Evolutionary conservation across 2,113 vertebrate species (phyloP).

Genomic region (Leiothrix lutea): DNA sequence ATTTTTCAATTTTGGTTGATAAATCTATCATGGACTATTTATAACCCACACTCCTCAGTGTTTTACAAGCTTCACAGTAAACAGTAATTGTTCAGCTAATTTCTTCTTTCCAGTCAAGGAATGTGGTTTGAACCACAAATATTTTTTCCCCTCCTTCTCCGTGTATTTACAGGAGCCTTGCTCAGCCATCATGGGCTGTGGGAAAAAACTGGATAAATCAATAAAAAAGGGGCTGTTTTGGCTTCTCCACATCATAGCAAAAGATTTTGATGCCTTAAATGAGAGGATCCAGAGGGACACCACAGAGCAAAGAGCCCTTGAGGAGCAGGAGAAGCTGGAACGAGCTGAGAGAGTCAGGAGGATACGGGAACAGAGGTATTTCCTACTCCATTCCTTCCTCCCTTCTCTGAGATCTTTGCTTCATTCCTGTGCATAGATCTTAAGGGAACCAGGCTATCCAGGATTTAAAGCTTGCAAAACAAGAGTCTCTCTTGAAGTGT

Average conservation of each 20-base stretch:
- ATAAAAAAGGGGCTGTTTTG: constrained; percentile 93
- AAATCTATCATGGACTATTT: background rate
- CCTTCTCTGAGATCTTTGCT: background rate
- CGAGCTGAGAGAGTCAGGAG: constrained; percentile 85
- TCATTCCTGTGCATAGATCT: background rate
- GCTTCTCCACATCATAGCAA: constrained; percentile 91
- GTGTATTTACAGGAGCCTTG: constrained; percentile 83
- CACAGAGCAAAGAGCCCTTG: constrained; percentile 83
- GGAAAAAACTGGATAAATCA: constrained; percentile 93
- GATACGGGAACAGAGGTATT: constrained; percentile 88
- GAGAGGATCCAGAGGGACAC: constrained; percentile 93
- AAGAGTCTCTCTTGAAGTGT: background rate
- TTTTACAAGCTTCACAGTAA: background rate
- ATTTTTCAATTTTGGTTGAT: background rate
- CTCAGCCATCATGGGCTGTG: constrained; percentile 86
- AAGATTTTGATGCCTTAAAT: constrained; percentile 88
- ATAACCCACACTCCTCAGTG: background rate
- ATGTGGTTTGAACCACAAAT: background rate
- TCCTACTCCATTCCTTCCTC: background rate
- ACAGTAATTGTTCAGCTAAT: background rate
- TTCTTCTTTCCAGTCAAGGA: background rate
- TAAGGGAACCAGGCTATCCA: background rate
- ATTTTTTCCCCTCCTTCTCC: background rate
- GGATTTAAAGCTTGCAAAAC: background rate
- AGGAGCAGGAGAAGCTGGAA: constrained; percentile 90